Conservation (phyloP, 2,797 vertebrate genomes). For the Pangasius djambal region DNA sequence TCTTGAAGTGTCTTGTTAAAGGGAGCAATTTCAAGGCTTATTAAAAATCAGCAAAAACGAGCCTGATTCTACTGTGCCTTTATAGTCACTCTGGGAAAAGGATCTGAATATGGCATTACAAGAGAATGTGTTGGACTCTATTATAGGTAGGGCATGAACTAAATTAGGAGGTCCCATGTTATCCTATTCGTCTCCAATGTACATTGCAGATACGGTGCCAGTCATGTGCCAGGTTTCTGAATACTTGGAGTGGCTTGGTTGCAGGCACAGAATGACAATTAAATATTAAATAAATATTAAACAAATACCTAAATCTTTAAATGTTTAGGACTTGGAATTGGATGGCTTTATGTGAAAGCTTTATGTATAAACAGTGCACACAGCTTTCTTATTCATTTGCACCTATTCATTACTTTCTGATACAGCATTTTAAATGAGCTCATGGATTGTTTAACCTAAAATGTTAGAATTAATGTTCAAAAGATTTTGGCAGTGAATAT, state of each 20-base stretch:
- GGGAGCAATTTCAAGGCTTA: not conserved
- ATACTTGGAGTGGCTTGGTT: not conserved
- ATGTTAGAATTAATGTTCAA: too few species aligned
- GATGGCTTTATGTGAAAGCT: not conserved
- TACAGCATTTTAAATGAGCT: not conserved
- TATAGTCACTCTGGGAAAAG: not conserved
- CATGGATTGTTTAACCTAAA: not conserved
- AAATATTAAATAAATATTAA: not conserved
- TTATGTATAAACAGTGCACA: not conserved
- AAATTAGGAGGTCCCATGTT: not conserved
- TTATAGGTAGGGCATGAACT: not conserved
- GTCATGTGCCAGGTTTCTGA: not conserved
- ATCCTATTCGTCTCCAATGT: not conserved
- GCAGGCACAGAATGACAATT: not conserved
- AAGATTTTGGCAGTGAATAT: not conserved
- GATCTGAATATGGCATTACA: constrained; percentile 13
- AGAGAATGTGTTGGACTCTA: not conserved
- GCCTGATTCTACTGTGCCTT: not conserved
- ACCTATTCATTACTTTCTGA: not conserved
- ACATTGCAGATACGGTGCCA: not conserved
- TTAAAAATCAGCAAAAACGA: not conserved
- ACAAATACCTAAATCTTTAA: not conserved
- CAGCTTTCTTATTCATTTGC: not conserved
- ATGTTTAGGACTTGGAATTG: not conserved
- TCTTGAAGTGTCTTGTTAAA: constrained; percentile 9